Evolutionary conservation across 2,797 vertebrate genomes (phyloP).

Genomic region (Tenualosa thibaudeaui): DNA sequence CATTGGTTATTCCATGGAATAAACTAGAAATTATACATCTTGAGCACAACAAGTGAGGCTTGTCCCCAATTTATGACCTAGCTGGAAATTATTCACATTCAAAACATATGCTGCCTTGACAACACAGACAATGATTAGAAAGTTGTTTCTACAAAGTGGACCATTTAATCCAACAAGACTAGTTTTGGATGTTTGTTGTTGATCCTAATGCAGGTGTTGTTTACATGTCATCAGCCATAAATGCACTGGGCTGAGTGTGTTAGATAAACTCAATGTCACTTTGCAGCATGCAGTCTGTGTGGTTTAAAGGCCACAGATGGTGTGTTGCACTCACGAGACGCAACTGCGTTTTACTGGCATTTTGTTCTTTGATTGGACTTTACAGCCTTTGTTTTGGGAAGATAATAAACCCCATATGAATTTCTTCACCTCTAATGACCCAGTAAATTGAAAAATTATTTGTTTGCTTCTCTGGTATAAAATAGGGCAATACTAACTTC

Average conservation of each 20-base stretch:
- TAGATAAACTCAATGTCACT: slow-evolving; percentile 24
- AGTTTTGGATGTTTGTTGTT: neutral
- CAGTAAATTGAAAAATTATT: slow-evolving; percentile 44
- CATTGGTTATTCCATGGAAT: neutral
- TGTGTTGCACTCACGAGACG: slow-evolving; percentile 4
- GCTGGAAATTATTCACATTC: neutral
- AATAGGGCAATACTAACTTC: neutral
- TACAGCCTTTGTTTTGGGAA: slow-evolving; percentile 33
- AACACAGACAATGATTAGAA: neutral
- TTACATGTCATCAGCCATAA: neutral
- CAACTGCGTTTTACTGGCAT: slow-evolving; percentile 39
- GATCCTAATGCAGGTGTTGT: neutral
- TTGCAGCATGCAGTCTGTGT: neutral
- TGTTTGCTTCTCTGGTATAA: slow-evolving; percentile 28
- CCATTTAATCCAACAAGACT: neutral
- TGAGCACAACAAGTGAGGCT: neutral
- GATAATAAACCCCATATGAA: slow-evolving; percentile 33
- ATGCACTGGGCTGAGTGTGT: neutral
- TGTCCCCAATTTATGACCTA: neutral
- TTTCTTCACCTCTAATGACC: slow-evolving; percentile 34
- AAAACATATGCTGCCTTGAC: neutral
- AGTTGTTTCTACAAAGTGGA: neutral
- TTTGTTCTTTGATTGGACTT: slow-evolving; percentile 36
- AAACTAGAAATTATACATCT: neutral
- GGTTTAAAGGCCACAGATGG: slow-evolving; percentile 21